Evolutionary conservation across 2,888 invertebrate genomes (phyloP), one percentile per base, ranked within the genome.

Genomic region (Chydorus sphaericus): DNA sequence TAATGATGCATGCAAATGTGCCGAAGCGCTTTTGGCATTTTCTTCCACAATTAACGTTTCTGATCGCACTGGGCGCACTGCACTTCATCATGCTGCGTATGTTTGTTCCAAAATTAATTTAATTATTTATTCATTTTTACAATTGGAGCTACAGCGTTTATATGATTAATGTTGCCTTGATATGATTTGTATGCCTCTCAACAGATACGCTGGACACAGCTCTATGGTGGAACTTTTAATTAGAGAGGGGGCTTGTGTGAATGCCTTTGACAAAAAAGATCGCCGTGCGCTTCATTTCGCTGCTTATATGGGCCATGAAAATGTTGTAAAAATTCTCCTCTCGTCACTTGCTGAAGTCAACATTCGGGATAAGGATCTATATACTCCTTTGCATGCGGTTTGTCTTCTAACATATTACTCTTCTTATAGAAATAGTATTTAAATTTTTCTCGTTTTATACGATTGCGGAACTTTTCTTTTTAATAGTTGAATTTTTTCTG

Each of bases 261-360:
- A 81, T 66, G 77, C 77, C 2, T 75, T 75, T 62, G 80, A 81
- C 65, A 81, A 79, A 66, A 75, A 75, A 62, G 78, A 79, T 59
- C 66, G 76, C 28, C 70, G 77, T 48, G 77, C 80, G 7, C 67
- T 81, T 39, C 80, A 81, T 67, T 79, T 74, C 67, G 80, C 80
- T 4, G 76, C 78, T 1, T 75, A 74, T 64, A 75, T 75, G 71
- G 79, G 78, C 1, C 76, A 78, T 61, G 67, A 68, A 4, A 69
- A 69, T 29, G 71, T 72, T 2, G 67, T 73, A 2, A 70, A 71
- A 57, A 60, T 73, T 8, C 62, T 76, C 8, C 62, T 75, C 48
- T 66, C 67, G 55, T 67, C 67, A 58, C 69, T 69, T 20, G 75
- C 74, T 11, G 74, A 75, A 58, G 67, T 74, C 29, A 73, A 75